Base-by-base conservation (phyloP, 2,797 vertebrate species). In the Bryconaethiops microstoma region DNA sequence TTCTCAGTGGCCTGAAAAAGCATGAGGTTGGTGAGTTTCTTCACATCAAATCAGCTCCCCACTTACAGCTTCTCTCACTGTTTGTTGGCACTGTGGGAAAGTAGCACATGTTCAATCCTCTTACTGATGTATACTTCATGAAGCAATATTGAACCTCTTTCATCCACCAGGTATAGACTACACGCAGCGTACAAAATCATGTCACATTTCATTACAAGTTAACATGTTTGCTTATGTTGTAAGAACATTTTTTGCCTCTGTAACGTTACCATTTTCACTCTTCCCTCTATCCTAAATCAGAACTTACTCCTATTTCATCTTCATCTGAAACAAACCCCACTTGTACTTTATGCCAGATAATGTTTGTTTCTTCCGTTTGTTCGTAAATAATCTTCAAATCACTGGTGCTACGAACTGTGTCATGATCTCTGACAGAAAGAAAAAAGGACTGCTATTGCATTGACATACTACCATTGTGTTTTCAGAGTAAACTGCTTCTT, bases 231-330 rank as follows among this genome's bases (percentile, higher is more conserved):
- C 12, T 9, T 48, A 48, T 12, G 12, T 48, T 48, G 12, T 8
- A 48, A 48, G 45, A 82, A 19, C 64, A 55, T 63, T 19, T 62
- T 45, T 55, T 50, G 35, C 48, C 39, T 29, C 63, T 40, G 39
- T 19, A 55, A 42, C 8, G 7, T 48, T 48, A 48, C 45, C 45
- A 48, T 8, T 48, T 48, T 70, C 71, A 63, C 45, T 68, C 45
- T 50, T 62, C 77, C 68, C 16, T 76, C 76, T 73, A 21, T 71
- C 25, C 54, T 73, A 88, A 76, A 87, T 83, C 83, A 80, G 65
- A 81, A 81, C 80, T 90, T 86, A 91, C 93, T 90, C 92, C 92
- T 93, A 93, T 93, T 93, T 92, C 75, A 93, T 90, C 83, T 80
- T 89, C 85, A 87, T 90, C 81, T 89, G 86, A 86, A 89, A 90